Conservation (phyloP, 1,140 invertebrate genomes). For the Calephelis nemesis region DNA sequence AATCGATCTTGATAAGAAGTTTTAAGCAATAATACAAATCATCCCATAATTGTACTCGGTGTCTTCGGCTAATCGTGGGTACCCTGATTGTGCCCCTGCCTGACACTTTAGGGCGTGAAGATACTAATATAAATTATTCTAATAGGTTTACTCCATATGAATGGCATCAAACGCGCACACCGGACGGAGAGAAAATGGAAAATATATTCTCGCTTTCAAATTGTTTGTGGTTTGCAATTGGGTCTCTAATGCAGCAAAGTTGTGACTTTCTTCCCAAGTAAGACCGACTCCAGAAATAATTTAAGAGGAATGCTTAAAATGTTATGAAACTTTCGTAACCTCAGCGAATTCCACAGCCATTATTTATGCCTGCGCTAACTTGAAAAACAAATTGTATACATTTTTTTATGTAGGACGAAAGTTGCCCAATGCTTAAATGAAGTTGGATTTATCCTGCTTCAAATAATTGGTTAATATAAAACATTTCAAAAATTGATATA, state of each 20-base stretch:
- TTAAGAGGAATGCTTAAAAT: constrained; percentile 1
- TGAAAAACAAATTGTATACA: background rate
- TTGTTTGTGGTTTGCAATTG: constrained; percentile 97
- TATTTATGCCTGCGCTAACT: constrained; percentile 24
- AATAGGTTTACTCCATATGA: constrained; percentile 94
- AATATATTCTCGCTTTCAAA: constrained; percentile 96
- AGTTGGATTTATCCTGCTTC: background rate
- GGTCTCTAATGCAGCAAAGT: constrained; percentile 95
- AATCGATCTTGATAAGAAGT: too few species aligned
- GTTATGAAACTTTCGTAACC: constrained; percentile 55
- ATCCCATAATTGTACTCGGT: too few species aligned
- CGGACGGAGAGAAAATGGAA: constrained; percentile 90
- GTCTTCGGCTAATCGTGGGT: too few species aligned
- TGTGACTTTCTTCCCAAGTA: constrained; percentile 95
- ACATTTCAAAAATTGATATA: constrained; percentile 12
- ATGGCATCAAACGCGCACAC: constrained; percentile 94
- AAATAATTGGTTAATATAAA: constrained; percentile 7
- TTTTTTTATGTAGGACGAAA: background rate
- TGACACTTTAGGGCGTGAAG: too few species aligned
- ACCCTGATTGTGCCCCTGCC: too few species aligned
- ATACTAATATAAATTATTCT: constrained; percentile 25
- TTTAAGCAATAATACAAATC: too few species aligned
- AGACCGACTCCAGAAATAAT: constrained; percentile 51
- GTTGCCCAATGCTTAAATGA: background rate
- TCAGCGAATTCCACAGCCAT: constrained; percentile 67